Percentiles rank a stretch among this genome's conserved stretches.
These are phyloP conservation scores for Ceuthmochares aereus DNA, from an alignment of 2,113 vertebrate genomes.

Conservation along the genomic window DNA sequence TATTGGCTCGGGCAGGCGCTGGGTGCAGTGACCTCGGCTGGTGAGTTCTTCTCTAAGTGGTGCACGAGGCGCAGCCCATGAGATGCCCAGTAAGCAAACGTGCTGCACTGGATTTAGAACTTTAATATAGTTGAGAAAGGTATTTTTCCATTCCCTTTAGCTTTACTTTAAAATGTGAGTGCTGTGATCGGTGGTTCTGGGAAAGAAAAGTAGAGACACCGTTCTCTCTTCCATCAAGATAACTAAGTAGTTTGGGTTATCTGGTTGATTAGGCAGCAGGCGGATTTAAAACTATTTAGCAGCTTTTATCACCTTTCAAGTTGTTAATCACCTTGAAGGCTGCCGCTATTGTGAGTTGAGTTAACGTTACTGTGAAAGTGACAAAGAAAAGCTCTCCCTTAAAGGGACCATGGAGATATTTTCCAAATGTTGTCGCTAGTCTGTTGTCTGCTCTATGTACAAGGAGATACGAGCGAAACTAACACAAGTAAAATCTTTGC, in stretches of 20 bases:
- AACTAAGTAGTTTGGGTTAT: neutral
- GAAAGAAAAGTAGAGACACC: neutral
- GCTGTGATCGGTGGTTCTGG: neutral
- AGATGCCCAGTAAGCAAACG: neutral
- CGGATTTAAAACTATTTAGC: neutral
- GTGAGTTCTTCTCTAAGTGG: neutral
- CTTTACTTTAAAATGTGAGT: neutral
- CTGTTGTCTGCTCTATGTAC: neutral
- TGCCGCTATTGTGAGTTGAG: neutral
- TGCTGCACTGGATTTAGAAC: neutral
- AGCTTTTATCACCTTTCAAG: neutral
- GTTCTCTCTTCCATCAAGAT: neutral
- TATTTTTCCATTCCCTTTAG: neutral
- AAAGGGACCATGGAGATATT: neutral
- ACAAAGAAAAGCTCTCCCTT: neutral
- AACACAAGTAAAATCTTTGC: neutral
- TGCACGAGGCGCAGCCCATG: accelerated
- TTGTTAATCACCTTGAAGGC: neutral
- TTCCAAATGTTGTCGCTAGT: neutral
- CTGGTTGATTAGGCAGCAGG: neutral
- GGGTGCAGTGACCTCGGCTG: neutral
- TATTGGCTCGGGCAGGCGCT: neutral
- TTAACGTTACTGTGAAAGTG: neutral
- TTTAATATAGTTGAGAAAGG: neutral
- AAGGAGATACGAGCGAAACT: neutral